Base-by-base conservation (phyloP, 2,888 invertebrate genomes). In the Volucella inflata region DNA sequence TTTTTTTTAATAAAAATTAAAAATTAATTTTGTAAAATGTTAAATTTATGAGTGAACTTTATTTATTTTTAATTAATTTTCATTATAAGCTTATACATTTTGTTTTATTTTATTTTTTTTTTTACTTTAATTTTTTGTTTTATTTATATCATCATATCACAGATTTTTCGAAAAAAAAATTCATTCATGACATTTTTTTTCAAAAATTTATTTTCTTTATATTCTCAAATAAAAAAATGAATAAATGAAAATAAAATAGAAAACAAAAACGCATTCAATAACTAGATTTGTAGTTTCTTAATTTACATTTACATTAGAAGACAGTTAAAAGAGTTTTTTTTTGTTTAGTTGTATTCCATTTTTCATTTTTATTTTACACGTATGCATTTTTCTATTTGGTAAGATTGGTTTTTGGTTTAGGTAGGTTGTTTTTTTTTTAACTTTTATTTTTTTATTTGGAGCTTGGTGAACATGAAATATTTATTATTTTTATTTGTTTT, bases 151-250 rank as follows among this genome's bases (percentile, higher is more conserved):
- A 91, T 90, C 90, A 91, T 90, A 90, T 90, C 90, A 90, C 90
- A 90, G 90, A 89, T 90, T 91, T 91, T 90, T 90, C 91, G 90
- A 90, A 90, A 90, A 81, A 30, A 81, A 85, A 85, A 57, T 81
- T 85, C 81, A 85, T 85, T 85, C 81, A 81, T 85, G 81, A 85
- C 85, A 81, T 85, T 85, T 85, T 79, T 53, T 85, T 62, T 67
- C 71, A 81, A 77, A 81, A 6, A 6, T 30, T 30, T n/a, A n/a
- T 77, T 55, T 67, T 79, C 72, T 67, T 48, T 40, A 36, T 71
- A 16, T 76, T 71, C 17, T 42, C 50, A 55, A 82, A 50, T 64
- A 10, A 30, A 82, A 71, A 77, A 14, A 14, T 30, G 53, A 3
- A 11, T 30, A 60, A 3, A 11, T 74, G 17, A 38, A 64, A 53